A percentile compares a stretch with the other conserved stretches of the same genome.
Conservation (phyloP, 2,888 invertebrate genomes). For the Drosophila emarginata region DNA sequence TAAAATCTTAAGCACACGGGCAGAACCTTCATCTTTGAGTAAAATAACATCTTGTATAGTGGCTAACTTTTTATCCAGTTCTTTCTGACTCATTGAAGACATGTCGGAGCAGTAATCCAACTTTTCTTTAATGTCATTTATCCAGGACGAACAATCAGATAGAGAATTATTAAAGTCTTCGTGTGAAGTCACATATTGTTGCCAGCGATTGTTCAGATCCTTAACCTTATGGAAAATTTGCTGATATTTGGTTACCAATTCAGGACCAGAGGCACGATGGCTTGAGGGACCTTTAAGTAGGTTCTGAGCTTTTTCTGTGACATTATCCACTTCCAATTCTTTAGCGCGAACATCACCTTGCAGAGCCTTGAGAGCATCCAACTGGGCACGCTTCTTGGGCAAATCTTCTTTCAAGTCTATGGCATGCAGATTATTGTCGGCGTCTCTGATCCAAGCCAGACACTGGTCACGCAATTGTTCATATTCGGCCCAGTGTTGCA, state of each 20-base stretch:
- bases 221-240: constrained; percentile 94
- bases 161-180: constrained; percentile 93
- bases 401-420: constrained; percentile 93
- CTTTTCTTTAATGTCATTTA: constrained; percentile 91
- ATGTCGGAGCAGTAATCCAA: constrained; percentile 93
- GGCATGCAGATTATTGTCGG: constrained; percentile 93
- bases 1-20: constrained; percentile 93
- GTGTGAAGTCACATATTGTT: constrained; percentile 93
- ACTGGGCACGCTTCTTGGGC: constrained; percentile 91
- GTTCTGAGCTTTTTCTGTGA: constrained; percentile 94
- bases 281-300: constrained; percentile 89
- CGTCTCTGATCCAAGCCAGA: constrained; percentile 92
- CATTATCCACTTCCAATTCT: constrained; percentile 95
- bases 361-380: constrained; percentile 89
- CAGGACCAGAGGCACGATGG: constrained; percentile 91
- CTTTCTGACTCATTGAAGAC: constrained; percentile 91
- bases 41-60: constrained; percentile 92
- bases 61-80: constrained; percentile 92
- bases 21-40: constrained; percentile 96
- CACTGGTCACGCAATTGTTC: constrained; percentile 93
- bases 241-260: constrained; percentile 95
- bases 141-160: constrained; percentile 91
- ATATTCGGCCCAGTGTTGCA: constrained; percentile 96
- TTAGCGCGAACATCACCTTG: constrained; percentile 95
- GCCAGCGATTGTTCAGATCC: constrained; percentile 95